Base-by-base conservation (phyloP, 2,113 vertebrate species). In the Rhea americana region DNA sequence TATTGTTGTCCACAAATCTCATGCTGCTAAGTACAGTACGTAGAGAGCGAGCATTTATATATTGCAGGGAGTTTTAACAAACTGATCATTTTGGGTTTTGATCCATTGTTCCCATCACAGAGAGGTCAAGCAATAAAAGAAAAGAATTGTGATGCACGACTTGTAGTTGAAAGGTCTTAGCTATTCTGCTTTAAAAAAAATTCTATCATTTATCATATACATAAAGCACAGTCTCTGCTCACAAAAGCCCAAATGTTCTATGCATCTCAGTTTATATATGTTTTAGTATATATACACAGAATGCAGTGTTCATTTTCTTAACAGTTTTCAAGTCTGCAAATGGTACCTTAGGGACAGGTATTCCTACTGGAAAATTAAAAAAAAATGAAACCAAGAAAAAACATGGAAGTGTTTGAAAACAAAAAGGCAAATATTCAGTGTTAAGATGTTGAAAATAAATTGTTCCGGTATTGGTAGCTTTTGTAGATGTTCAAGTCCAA, bases 21-120 rank as follows among this genome's bases (percentile, higher is more conserved):
- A 99, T 99, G 99, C 99, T 99, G 98, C 98, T 99, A 99, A 98
- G 98, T 99, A 99, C 98, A 99, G 98, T 98, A 99, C 98, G 98
- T 98, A 97, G 97, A 98, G 97, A 97, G 97, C 98, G 98, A 98
- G 98, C 98, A 98, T 98, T 98, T 98, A 99, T 98, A 98, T 98
- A 98, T 98, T 99, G 98, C 98, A 98, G 95, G 95, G 97, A 97
- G 96, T 98, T 98, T 92, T 79, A 98, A 98, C 97, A 98, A 96
- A 98, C 97, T 97, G 95, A 97, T 96, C 91, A 95, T 97, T 96
- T 96, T 96, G 94, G 93, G 77, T 86, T 95, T 93, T 96, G 95
- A 96, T 94, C 97, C 97, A 85, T 98, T 97, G 93, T 97, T 97
- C 97, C 97, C 97, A 98, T 98, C 95, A 94, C 97, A 96, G 94